Evolutionary conservation across 2,113 vertebrate genomes (phyloP).

Genomic region (Zootoca vivipara): DNA sequence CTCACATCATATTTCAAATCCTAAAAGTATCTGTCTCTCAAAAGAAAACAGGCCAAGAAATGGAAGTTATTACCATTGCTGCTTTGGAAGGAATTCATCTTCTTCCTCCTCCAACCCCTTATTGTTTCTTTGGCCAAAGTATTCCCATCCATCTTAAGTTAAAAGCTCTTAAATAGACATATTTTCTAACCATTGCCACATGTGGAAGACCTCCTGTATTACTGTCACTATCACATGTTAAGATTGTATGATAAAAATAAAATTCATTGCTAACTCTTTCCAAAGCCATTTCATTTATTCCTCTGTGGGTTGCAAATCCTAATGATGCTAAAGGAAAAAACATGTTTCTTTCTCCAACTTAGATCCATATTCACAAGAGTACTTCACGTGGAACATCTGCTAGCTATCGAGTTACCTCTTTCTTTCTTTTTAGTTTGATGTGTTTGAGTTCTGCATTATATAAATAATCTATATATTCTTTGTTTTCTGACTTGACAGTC

Average conservation of each 20-base stretch:
- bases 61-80: conserved; percentile 40
- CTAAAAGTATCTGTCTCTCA: conserved; percentile 41
- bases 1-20: conserved; percentile 29
- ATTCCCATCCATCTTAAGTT: conserved; percentile 55
- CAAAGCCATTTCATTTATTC: conserved; percentile 56
- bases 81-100: conserved; percentile 33
- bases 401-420: conserved; percentile 34
- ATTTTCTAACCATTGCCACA: conserved; percentile 47
- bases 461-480: background rate
- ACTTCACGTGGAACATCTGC: conserved; percentile 21
- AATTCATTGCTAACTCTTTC: conserved; percentile 54
- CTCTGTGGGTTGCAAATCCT: conserved; percentile 37
- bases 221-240: conserved; percentile 38
- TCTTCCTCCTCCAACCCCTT: conserved; percentile 19
- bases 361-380: conserved; percentile 24
- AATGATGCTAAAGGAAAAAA: conserved; percentile 36
- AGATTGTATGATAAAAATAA: conserved; percentile 47
- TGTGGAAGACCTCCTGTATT: conserved; percentile 32
- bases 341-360: conserved; percentile 30
- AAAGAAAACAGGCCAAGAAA: conserved; percentile 42
- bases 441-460: background rate
- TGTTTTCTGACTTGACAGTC: conserved; percentile 4
- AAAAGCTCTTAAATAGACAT: conserved; percentile 39
- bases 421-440: conserved; percentile 25
- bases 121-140: conserved; percentile 44